phyloP scores from a whole-genome alignment of 2,797 vertebrate species.

The Gambelia wislizenii region DNA sequence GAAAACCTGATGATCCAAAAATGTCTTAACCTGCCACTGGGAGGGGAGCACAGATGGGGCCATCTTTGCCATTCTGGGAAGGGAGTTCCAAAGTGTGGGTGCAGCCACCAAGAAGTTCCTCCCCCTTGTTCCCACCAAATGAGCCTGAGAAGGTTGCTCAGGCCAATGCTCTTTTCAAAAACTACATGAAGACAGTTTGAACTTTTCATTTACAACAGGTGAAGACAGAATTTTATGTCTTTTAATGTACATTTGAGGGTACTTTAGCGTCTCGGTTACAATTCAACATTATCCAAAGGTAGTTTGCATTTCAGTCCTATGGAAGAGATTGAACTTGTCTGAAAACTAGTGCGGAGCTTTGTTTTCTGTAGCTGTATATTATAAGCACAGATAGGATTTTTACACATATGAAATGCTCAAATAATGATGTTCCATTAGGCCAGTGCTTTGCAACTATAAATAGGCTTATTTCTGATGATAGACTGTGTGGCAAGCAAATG shows the following conservation, averaged over 20 bases:
- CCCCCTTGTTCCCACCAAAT: too few species aligned
- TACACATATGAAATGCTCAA: slow-evolving; percentile 40
- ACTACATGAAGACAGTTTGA: background rate
- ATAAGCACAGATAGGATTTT: background rate
- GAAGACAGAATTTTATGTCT: background rate
- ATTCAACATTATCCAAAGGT: background rate
- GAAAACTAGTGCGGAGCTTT: background rate
- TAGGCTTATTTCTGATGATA: slow-evolving; percentile 43
- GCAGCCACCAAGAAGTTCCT: too few species aligned
- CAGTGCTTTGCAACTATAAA: slow-evolving; percentile 42
- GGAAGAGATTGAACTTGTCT: background rate
- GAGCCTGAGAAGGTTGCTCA: too few species aligned
- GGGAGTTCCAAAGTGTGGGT: too few species aligned
- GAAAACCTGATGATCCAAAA: too few species aligned
- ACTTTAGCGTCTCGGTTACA: background rate
- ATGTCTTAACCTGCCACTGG: too few species aligned
- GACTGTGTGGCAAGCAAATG: slow-evolving; percentile 37
- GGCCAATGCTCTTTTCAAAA: slow-evolving; percentile 3
- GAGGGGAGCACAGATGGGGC: too few species aligned
- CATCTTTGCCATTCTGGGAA: too few species aligned
- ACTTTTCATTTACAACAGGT: slow-evolving; percentile 3
- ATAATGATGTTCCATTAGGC: slow-evolving; percentile 24
- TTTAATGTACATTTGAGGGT: slow-evolving; percentile 15
- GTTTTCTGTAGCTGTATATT: background rate
- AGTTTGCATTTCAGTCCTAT: slow-evolving; percentile 11